Percentiles rank a stretch among this genome's conserved stretches.
Evolutionary conservation across 2,888 invertebrate species (phyloP).

Genomic region (Ferdinandea cuprea): DNA sequence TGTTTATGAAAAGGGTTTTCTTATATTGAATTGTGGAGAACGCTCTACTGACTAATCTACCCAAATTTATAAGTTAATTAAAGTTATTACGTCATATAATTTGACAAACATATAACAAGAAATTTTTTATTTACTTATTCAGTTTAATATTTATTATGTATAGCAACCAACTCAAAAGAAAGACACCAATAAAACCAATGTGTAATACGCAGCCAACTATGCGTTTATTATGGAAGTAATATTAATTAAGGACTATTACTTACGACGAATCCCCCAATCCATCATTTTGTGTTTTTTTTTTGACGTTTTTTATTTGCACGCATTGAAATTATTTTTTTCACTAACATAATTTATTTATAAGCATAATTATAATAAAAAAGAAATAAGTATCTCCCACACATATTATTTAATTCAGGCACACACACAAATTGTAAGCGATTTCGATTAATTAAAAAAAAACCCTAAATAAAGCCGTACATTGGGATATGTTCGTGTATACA

Average conservation of each 20-base stretch:
- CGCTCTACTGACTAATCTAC: too few relatives aligned
- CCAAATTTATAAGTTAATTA: too few relatives aligned
- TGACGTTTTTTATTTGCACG: slow-evolving; percentile 7
- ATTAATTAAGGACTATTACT: slow-evolving; percentile 80
- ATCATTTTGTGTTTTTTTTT: slow-evolving; percentile 84
- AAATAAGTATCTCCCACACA: neutral
- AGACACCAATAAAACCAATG: neutral
- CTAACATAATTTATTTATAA: neutral
- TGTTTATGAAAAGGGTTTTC: too few relatives aligned
- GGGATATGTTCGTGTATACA: slow-evolving; percentile 74
- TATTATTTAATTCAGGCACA: neutral
- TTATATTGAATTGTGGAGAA: too few relatives aligned
- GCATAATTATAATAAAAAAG: slow-evolving; percentile 1
- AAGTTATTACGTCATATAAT: too few relatives aligned
- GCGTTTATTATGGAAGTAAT: neutral
- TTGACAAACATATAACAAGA: too few relatives aligned
- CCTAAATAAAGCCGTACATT: slow-evolving; percentile 3
- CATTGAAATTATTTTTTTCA: slow-evolving; percentile 13
- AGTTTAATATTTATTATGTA: neutral
- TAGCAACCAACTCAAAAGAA: neutral
- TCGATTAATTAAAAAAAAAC: neutral
- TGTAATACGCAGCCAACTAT: neutral
- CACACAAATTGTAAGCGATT: slow-evolving; percentile 5
- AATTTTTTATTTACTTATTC: too few relatives aligned
- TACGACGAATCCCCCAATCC: slow-evolving; percentile 90